Conservation (phyloP, 2,113 vertebrate species). For the Cololabis saira region DNA sequence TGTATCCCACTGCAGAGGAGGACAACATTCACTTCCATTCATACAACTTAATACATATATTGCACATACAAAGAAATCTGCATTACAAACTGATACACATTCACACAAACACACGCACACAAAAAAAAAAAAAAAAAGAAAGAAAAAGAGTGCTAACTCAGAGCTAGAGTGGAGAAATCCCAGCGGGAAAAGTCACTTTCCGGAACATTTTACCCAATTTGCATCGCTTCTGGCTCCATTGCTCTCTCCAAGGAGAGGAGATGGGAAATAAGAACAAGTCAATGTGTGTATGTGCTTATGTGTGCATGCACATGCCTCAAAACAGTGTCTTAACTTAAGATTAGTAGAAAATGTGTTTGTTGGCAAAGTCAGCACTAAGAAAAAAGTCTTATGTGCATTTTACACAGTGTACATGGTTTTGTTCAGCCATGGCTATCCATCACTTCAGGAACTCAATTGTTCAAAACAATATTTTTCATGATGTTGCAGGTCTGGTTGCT, state of each 20-base stretch:
- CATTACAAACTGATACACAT: slow-evolving; percentile 21
- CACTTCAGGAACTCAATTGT: slow-evolving; percentile 16
- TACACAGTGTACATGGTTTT: slow-evolving; percentile 4
- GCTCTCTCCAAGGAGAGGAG: slow-evolving; percentile 52
- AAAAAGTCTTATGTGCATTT: slow-evolving; percentile 36
- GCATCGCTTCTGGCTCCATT: slow-evolving; percentile 75
- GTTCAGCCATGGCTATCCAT: slow-evolving; percentile 22
- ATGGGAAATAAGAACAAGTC: slow-evolving; percentile 56
- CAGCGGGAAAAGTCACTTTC: slow-evolving; percentile 76
- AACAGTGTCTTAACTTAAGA: slow-evolving; percentile 34
- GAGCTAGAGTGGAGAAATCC: slow-evolving; percentile 64
- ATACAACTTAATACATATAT: slow-evolving; percentile 8
- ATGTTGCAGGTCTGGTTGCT: slow-evolving; percentile 32
- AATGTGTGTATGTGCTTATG: neutral
- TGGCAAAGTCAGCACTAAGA: slow-evolving; percentile 27
- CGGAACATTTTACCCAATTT: slow-evolving; percentile 80
- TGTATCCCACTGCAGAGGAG: slow-evolving; percentile 1
- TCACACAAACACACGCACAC: neutral
- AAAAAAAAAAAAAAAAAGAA: neutral
- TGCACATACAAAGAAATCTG: slow-evolving; percentile 35
- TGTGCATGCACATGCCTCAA: slow-evolving; percentile 6
- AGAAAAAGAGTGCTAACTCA: slow-evolving; percentile 55
- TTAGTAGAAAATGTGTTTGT: slow-evolving; percentile 34
- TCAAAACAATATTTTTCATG: slow-evolving; percentile 20
- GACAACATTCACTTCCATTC: neutral